Evolutionary conservation across 2,113 vertebrate species (phyloP).

Genomic region (Vombatus ursinus): DNA sequence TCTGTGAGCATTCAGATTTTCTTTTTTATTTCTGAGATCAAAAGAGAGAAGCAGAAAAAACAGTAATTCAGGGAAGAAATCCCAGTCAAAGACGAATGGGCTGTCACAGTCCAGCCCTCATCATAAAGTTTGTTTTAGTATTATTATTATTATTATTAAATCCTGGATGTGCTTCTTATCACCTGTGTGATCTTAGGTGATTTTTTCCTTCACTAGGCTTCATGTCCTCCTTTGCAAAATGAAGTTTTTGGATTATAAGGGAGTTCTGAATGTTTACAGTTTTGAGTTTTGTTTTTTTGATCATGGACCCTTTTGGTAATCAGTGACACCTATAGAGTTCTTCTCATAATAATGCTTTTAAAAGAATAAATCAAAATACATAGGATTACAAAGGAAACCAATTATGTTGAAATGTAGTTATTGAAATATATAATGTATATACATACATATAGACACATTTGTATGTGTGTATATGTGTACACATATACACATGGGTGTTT

Average conservation of each 20-base stretch:
- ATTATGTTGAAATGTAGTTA: background rate
- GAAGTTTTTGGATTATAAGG: background rate
- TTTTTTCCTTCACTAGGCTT: background rate
- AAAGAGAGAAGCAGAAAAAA: background rate
- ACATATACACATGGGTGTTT: background rate
- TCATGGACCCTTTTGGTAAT: background rate
- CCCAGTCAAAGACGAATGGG: background rate
- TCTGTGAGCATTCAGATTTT: background rate
- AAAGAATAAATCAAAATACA: background rate
- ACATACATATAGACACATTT: background rate
- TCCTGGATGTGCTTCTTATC: background rate
- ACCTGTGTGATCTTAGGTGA: background rate
- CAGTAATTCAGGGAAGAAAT: background rate
- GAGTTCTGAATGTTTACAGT: background rate
- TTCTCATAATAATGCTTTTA: background rate
- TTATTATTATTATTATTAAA: background rate
- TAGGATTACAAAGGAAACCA: background rate
- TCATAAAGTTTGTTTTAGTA: background rate
- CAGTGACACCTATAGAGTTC: background rate
- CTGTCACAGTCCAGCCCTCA: background rate
- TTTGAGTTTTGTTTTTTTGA: background rate
- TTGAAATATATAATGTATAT: background rate
- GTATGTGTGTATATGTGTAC: background rate
- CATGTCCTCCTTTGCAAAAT: background rate
- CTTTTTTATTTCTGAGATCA: background rate